Conservation (phyloP, 2,888 invertebrate genomes). For the Cartodere bifasciata region DNA sequence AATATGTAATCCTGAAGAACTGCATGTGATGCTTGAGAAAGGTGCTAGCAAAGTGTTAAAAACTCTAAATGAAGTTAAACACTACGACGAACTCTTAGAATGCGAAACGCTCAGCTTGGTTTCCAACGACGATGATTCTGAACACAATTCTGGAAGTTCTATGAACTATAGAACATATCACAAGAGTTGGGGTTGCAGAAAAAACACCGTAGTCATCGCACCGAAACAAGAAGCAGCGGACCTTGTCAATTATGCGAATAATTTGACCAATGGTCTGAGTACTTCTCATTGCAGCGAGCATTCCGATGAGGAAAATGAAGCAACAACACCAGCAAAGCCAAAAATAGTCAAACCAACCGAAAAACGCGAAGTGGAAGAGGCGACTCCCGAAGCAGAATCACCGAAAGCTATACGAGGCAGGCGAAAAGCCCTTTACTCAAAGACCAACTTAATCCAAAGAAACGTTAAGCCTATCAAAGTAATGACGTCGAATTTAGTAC, state of each 20-base stretch:
- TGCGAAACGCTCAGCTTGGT: constrained; percentile 55
- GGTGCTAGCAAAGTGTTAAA: constrained; percentile 45
- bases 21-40: constrained; percentile 38
- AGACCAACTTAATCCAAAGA: constrained; percentile 23
- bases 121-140: constrained; percentile 60
- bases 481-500: constrained; percentile 29
- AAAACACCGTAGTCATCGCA: constrained; percentile 29
- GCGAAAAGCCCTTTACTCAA: constrained; percentile 52
- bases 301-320: constrained; percentile 31
- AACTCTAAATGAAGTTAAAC: constrained; percentile 38
- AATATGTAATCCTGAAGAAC: constrained; percentile 26
- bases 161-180: constrained; percentile 48
- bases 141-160: constrained; percentile 45
- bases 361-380: constrained; percentile 33
- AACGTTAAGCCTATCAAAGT: constrained; percentile 26
- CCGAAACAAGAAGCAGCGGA: constrained; percentile 5
- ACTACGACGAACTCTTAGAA: constrained; percentile 38
- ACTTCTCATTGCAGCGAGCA: constrained; percentile 3
- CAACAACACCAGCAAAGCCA: constrained; percentile 40
- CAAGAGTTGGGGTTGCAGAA: constrained; percentile 38
- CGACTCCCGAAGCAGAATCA: constrained; percentile 13
- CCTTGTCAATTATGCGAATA: background rate
- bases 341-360: constrained; percentile 45
- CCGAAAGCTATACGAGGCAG: constrained; percentile 41
- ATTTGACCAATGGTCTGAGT: constrained; percentile 3